Evolutionary conservation across 2,113 vertebrate species (phyloP), one percentile per base, ranked within the genome.

Genomic region (Hassar affinis): DNA sequence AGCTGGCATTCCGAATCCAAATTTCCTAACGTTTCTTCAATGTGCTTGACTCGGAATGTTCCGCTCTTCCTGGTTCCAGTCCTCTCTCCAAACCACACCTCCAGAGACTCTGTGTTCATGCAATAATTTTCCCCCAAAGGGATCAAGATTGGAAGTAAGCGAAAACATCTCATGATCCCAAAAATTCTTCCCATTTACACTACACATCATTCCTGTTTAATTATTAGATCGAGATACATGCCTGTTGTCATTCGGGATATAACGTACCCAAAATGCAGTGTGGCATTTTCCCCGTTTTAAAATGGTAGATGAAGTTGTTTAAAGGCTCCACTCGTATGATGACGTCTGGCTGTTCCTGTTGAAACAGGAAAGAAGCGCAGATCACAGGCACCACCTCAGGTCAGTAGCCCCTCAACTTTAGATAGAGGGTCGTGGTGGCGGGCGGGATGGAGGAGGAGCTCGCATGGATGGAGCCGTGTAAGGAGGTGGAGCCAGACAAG

Each of bases 381-480:
- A 9, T 77, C 10, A 18, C 51, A 12, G 6, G 56, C 35, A 56
- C 51, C 2, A 0, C 20, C 52, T 17, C 45, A 52, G 10, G 61
- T 88, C 62, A 75, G 52, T 57, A 52, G 14, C 33, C 17, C 68
- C 14, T 81, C 75, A 14, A 25, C 7, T 49, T 81, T n/a, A 75
- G 47, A 10, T 20, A 45, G 84, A 71, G 82, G 96, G 97, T 17
- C 94, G 95, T 7, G 97, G 96, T 1, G 96, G 97, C 54, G 95
- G 96, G 7, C 95, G 93, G 33, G 95, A 94, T 0, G 96, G 96
- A 22, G 96, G 97, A 1, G 96, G 97, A 0, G 95, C 96, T 90
- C 96, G 92, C 38, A 88, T 93, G 0, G 94, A 94, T 5, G 96
- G 93, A 0, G 93, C 94, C 0, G 92, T 94, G 30, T 94, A 90